A percentile compares a stretch with the other conserved stretches of the same genome.
These are phyloP conservation scores for Hippocampus mohnikei DNA, from an alignment of 2,113 vertebrate species.

Conservation along the genomic window DNA sequence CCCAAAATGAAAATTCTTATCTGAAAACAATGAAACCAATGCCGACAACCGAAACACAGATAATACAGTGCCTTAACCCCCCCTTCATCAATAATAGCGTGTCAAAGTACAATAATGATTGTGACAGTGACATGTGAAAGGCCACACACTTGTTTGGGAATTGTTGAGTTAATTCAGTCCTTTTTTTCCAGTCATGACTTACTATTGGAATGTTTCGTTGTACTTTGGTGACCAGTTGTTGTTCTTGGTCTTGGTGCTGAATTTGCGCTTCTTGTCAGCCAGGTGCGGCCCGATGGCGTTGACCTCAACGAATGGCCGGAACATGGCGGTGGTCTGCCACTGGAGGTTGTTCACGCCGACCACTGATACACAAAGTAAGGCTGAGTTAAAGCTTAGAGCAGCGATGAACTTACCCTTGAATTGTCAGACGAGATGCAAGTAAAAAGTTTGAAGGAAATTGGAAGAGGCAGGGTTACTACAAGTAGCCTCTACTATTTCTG, in stretches of 20 bases:
- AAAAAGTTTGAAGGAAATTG: not conserved
- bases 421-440: not conserved
- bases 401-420: not conserved
- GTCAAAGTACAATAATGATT: not conserved
- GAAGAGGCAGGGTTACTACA: not conserved
- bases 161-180: constrained; percentile 33
- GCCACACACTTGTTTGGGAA: not conserved
- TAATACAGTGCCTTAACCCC: too few relatives aligned
- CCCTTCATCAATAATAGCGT: not conserved
- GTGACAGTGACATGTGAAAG: constrained; percentile 27
- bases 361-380: constrained; percentile 67
- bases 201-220: constrained; percentile 98
- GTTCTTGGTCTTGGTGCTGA: constrained; percentile 97
- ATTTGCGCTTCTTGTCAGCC: constrained; percentile 92
- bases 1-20: too few relatives aligned
- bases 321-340: constrained; percentile 96
- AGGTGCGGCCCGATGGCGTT: constrained; percentile 88
- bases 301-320: constrained; percentile 95
- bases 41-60: too few relatives aligned
- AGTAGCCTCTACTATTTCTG: not conserved
- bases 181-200: constrained; percentile 68
- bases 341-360: constrained; percentile 86
- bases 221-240: constrained; percentile 99
- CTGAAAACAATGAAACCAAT: too few relatives aligned
- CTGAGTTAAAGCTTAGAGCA: not conserved